Conservation (phyloP, 2,797 vertebrate species). For the Poeciliopsis infans region DNA sequence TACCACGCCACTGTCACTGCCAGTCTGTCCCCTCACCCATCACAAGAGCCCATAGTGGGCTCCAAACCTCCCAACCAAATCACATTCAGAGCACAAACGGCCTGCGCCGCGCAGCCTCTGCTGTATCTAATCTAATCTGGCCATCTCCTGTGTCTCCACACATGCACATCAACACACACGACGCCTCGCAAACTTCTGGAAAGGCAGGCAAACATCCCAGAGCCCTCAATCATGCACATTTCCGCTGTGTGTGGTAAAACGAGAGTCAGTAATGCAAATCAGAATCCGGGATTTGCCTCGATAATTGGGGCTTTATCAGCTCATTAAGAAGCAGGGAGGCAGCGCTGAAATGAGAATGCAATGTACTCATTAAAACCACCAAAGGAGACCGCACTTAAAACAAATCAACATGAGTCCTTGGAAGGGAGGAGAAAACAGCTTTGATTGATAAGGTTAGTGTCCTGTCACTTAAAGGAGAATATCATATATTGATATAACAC, state of each 20-base stretch:
- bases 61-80: constrained; percentile 73
- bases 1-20: constrained; percentile 76
- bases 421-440: constrained; percentile 56
- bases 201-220: constrained; percentile 49
- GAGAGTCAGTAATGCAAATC: constrained; percentile 71
- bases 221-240: constrained; percentile 66
- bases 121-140: constrained; percentile 79
- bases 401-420: constrained; percentile 68
- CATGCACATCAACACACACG: constrained; percentile 34
- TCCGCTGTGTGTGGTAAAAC: constrained; percentile 60
- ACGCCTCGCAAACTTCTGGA: constrained; percentile 23
- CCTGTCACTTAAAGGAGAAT: constrained; percentile 59
- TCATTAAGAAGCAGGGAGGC: constrained; percentile 75
- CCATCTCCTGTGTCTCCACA: constrained; percentile 71
- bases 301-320: constrained; percentile 76
- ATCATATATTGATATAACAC: constrained; percentile 56
- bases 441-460: constrained; percentile 75
- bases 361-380: constrained; percentile 65
- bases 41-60: constrained; percentile 65
- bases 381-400: constrained; percentile 64
- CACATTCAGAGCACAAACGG: constrained; percentile 75
- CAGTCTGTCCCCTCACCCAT: constrained; percentile 76
- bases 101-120: constrained; percentile 59
- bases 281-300: constrained; percentile 69
- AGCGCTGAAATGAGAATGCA: constrained; percentile 64